Evolutionary conservation across 2,888 invertebrate genomes (phyloP).

Genomic region (Habroteleia sp.): DNA sequence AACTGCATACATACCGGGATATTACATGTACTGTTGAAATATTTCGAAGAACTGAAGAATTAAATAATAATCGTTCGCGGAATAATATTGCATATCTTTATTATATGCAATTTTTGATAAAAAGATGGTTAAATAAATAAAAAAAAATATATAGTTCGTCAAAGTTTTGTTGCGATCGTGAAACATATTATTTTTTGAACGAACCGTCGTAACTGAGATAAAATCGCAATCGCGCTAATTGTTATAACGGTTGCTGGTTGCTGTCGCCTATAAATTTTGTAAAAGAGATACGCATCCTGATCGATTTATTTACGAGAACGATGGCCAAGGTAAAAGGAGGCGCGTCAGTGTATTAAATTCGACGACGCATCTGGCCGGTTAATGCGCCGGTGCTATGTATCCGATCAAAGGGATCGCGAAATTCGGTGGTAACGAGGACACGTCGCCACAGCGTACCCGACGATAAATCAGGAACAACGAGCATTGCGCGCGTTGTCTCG

Average conservation of each 20-base stretch:
- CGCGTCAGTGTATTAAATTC: slow-evolving; percentile 24
- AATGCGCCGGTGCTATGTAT: slow-evolving; percentile 40
- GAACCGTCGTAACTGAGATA: slow-evolving; percentile 19
- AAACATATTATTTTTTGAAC: no score
- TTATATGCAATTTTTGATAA: no score
- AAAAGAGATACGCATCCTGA: slow-evolving; percentile 45
- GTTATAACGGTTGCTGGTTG: slow-evolving; percentile 40
- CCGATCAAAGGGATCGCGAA: slow-evolving; percentile 68
- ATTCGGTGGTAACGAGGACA: slow-evolving; percentile 72
- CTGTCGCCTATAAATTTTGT: slow-evolving; percentile 50
- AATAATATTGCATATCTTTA: no score
- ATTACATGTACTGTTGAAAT: no score
- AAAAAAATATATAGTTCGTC: no score
- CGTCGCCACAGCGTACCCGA: slow-evolving; percentile 65
- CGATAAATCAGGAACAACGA: slow-evolving; percentile 66
- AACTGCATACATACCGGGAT: no score
- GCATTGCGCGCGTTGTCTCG: slow-evolving; percentile 34
- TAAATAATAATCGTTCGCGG: no score
- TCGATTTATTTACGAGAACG: slow-evolving; percentile 56
- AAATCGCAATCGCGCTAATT: slow-evolving; percentile 57
- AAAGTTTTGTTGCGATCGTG: slow-evolving; percentile 20
- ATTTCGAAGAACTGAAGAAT: no score
- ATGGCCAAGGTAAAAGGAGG: slow-evolving; percentile 44
- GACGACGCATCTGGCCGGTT: slow-evolving; percentile 38
- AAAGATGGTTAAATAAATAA: no score